phyloP scores from a whole-genome alignment of 2,888 invertebrate species.

The Drosophila testacea region DNA sequence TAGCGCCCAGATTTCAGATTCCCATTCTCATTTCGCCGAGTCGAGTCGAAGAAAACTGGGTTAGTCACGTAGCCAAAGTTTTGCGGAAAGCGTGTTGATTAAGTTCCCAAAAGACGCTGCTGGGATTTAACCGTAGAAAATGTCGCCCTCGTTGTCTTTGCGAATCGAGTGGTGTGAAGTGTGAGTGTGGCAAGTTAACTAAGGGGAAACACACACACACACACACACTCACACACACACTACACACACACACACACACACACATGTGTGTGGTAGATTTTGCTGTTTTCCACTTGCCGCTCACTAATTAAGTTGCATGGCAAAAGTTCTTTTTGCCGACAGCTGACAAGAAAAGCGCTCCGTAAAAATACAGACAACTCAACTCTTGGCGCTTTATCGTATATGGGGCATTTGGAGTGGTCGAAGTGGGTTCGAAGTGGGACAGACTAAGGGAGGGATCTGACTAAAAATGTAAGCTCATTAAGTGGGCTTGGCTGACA shows the following conservation, averaged over 20 bases:
- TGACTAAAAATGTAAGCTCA: conserved; percentile 74
- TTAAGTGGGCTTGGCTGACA: conserved; percentile 68
- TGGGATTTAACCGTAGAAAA: conserved; percentile 57
- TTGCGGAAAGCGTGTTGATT: conserved; percentile 65
- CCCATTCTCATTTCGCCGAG: conserved; percentile 36
- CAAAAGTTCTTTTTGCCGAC: conserved; percentile 58
- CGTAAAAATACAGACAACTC: conserved; percentile 50
- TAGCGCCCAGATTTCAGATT: conserved; percentile 34
- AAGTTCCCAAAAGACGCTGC: conserved; percentile 67
- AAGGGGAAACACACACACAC: conserved; percentile 11
- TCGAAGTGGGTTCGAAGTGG: conserved; percentile 21
- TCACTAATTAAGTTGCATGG: conserved; percentile 78
- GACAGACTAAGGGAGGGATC: not conserved
- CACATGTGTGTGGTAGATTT: conserved; percentile 52
- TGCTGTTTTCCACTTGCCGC: conserved; percentile 75
- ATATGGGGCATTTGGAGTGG: conserved; percentile 50
- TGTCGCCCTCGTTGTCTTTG: conserved; percentile 49
- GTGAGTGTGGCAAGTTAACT: conserved; percentile 1
- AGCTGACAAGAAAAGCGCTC: conserved; percentile 65
- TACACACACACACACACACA: conserved; percentile 26
- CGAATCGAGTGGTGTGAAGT: conserved; percentile 16
- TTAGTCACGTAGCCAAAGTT: conserved; percentile 74
- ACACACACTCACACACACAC: conserved; percentile 24
- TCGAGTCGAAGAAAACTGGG: conserved; percentile 54
- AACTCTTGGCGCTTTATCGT: conserved; percentile 3